Conservation (phyloP, 92 coral and sea anemone species). For the Pocillopora grandis region DNA sequence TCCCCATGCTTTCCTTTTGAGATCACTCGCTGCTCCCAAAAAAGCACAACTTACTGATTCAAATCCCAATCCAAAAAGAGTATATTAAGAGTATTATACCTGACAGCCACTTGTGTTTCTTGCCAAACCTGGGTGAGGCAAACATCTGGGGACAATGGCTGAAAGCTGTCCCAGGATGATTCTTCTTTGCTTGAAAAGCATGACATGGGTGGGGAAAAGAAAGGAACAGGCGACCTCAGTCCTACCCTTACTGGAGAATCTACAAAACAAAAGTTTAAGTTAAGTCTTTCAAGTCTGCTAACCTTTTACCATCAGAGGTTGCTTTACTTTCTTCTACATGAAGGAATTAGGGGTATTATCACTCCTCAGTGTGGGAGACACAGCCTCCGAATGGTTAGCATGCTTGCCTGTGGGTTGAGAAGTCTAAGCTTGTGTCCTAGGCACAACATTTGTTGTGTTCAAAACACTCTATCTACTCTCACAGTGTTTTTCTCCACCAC, state of each 20-base stretch:
- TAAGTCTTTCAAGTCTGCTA: background rate
- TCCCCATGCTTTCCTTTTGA: no score
- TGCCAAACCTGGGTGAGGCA: slow-evolving; percentile 89
- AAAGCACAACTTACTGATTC: no score
- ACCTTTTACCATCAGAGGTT: background rate
- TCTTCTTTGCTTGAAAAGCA: slow-evolving; percentile 69
- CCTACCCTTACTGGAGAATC: slow-evolving; percentile 37
- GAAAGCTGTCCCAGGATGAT: slow-evolving; percentile 83
- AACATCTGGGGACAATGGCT: slow-evolving; percentile 85
- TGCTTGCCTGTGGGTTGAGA: no score
- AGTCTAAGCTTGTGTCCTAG: no score
- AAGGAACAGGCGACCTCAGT: slow-evolving; percentile 41
- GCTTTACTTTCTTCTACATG: no score
- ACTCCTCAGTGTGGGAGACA: no score
- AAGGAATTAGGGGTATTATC: no score
- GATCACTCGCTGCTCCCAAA: no score
- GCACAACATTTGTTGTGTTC: no score
- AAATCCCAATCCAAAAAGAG: background rate
- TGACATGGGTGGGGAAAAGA: slow-evolving; percentile 70
- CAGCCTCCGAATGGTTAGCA: no score
- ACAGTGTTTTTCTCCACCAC: no score
- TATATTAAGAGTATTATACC: slow-evolving; percentile 37
- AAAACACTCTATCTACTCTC: no score
- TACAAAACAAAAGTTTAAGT: background rate
- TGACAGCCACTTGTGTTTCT: slow-evolving; percentile 78